These are phyloP conservation scores for Rhynchomys soricoides DNA, from an alignment of 2,113 vertebrate species.

Conservation along the genomic window DNA sequence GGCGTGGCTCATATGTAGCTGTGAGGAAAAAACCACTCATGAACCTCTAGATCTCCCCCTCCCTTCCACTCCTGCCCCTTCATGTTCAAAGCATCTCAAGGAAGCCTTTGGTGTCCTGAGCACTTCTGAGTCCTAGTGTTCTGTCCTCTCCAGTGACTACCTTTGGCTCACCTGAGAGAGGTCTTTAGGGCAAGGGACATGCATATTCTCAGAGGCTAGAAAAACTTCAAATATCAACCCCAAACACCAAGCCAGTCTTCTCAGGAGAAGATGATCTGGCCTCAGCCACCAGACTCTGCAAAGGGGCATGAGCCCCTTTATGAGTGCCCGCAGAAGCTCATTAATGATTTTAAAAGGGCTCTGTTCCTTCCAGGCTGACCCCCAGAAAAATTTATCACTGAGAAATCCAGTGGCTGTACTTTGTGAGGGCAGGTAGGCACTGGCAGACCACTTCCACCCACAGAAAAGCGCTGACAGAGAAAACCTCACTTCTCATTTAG, in stretches of 20 bases:
- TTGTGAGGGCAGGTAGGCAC: rapidly evolving
- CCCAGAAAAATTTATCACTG: not conserved
- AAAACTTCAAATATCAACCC: rapidly evolving
- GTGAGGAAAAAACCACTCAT: not conserved
- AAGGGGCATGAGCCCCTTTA: rapidly evolving
- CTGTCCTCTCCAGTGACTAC: not conserved
- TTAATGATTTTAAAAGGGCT: not conserved
- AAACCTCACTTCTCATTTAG: rapidly evolving
- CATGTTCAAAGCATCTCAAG: not conserved
- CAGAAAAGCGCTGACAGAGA: rapidly evolving
- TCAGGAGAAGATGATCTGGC: rapidly evolving
- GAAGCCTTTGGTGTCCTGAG: not conserved
- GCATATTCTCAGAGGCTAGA: not conserved
- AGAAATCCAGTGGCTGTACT: rapidly evolving
- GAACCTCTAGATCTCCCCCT: not conserved
- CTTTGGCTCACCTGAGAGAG: not conserved
- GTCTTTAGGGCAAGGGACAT: not conserved
- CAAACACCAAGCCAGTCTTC: rapidly evolving
- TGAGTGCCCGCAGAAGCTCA: rapidly evolving
- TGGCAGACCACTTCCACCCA: rapidly evolving
- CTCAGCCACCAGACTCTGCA: rapidly evolving
- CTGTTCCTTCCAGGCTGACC: rapidly evolving
- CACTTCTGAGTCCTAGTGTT: not conserved
- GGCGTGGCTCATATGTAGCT: rapidly evolving
- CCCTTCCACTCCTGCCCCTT: not conserved